phyloP scores from a whole-genome alignment of 2,797 vertebrate species.

The Pogonophryne albipinna region DNA sequence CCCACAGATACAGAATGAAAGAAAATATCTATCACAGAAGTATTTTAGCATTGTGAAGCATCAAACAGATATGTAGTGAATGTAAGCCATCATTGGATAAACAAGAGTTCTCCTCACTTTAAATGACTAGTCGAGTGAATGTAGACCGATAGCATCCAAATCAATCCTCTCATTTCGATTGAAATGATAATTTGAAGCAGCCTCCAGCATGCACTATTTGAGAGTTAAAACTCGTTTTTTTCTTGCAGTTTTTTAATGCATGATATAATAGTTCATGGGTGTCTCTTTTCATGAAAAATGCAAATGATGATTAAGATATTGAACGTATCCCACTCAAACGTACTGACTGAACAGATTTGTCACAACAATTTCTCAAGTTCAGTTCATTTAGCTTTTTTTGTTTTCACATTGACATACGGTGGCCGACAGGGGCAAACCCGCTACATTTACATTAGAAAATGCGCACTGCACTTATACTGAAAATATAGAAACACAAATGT shows the following conservation, averaged over 20 bases:
- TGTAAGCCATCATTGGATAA: too few species aligned
- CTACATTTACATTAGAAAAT: too few species aligned
- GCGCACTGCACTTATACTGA: too few species aligned
- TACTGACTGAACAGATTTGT: neutral
- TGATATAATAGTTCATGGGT: neutral
- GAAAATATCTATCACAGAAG: neutral
- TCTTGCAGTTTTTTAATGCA: neutral
- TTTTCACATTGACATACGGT: neutral
- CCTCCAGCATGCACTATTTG: neutral
- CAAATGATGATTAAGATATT: neutral
- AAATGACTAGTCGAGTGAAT: slow-evolving; percentile 1
- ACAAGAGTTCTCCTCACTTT: neutral
- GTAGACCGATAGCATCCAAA: neutral
- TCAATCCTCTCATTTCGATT: neutral
- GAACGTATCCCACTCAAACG: neutral
- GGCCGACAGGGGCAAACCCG: too few species aligned
- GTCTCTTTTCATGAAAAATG: neutral
- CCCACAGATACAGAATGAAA: neutral
- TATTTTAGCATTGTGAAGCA: neutral
- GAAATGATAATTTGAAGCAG: neutral
- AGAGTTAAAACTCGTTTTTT: neutral
- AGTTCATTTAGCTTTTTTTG: too few species aligned
- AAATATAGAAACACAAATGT: too few species aligned
- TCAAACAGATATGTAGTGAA: too few species aligned
- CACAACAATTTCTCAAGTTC: neutral